Evolutionary conservation across 2,797 vertebrate genomes (phyloP), one percentile per base, ranked within the genome.

Genomic region (Alouatta caraya): DNA sequence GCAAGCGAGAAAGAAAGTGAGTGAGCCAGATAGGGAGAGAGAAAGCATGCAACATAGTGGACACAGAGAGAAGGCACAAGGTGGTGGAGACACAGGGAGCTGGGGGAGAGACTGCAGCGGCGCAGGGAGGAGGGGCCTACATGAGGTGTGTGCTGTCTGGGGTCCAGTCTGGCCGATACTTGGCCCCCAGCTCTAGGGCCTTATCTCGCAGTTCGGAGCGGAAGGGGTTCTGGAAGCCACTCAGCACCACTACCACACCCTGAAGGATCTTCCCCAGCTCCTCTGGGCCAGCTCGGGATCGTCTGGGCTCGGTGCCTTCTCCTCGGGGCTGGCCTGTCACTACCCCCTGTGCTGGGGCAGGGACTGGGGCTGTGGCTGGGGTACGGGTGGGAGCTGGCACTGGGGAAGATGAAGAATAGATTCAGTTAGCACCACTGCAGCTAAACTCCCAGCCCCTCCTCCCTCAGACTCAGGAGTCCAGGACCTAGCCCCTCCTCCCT

Each of bases 141-240:
- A 99, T 99, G 94, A 99, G 99, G 96, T 99, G 99, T 19, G 99
- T 99, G 97, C 99, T 98, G 98, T 99, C 99, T 0, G 99, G 96
- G 4, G 99, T 99, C 99, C 99, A 99, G 98, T 99, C 99, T 0
- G 99, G 98, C 19, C 99, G 98, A 93, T 99, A 99, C 92, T 99
- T 99, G 90, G 99, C 99, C 33, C 99, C 99, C 99, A 99, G 98
- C 78, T 99, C 99, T 85, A 99, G 95, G 14, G 99, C 99, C 97
- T 99, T 99, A 97, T 99, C 99, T 87, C 99, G 98, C 70, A 99
- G 99, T 85, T 99, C 99, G 0, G 98, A 99, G 94, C 99, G 99
- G 97, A 99, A 99, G 1, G 99, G 99, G 98, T 99, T 99, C 98
- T 99, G 99, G 98, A 99, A 99, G 79, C 99, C 99, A 1, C 99